Conservation (phyloP, 2,888 invertebrate genomes). For the Leptura quadrifasciata region DNA sequence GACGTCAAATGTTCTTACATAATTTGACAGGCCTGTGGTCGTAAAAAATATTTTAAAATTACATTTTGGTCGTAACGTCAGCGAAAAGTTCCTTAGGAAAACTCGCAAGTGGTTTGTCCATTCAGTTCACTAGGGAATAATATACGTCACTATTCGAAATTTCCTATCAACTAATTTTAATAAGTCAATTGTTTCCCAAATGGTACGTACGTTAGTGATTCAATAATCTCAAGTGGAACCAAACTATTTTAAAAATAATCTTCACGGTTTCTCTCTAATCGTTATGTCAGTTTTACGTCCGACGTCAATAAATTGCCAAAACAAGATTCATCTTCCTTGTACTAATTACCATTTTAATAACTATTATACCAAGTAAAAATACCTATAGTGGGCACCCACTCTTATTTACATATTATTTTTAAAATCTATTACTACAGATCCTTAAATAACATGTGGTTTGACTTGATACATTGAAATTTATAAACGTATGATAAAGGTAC, state of each 20-base stretch:
- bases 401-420: too few species aligned
- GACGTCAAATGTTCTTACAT: too few species aligned
- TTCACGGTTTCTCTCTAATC: not conserved
- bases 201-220: not conserved
- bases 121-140: not conserved
- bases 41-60: too few species aligned
- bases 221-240: not conserved
- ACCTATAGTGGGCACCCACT: not conserved
- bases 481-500: too few species aligned
- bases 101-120: too few species aligned
- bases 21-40: too few species aligned
- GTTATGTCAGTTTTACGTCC: not conserved
- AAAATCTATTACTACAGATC: too few species aligned
- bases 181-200: not conserved
- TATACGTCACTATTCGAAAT: not conserved
- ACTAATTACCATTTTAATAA: conserved; percentile 4
- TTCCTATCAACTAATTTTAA: not conserved
- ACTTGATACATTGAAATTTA: too few species aligned
- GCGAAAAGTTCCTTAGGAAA: too few species aligned
- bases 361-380: not conserved
- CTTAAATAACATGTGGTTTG: too few species aligned
- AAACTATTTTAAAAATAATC: not conserved
- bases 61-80: too few species aligned
- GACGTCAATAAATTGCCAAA: not conserved
- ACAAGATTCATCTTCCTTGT: not conserved